Evolutionary conservation across 2,113 vertebrate genomes (phyloP).

Genomic region (Sander vitreus): DNA sequence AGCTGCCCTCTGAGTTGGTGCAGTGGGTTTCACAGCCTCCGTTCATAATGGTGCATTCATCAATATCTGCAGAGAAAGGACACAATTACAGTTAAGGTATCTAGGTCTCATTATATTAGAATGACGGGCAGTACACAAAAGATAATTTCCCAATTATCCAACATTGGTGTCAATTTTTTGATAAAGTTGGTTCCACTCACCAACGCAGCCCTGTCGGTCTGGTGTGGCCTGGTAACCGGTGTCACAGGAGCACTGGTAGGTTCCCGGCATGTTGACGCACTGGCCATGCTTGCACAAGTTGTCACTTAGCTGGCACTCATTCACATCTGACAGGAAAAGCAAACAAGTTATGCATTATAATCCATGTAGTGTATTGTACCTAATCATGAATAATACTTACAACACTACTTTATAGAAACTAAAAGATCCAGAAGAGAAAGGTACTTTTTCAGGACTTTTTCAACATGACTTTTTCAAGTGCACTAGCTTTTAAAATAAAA

Average conservation of each 20-base stretch:
- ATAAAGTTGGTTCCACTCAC: conserved; percentile 81
- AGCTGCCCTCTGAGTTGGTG: conserved; percentile 94
- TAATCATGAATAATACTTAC: background rate
- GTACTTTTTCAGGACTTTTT: background rate
- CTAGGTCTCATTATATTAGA: background rate
- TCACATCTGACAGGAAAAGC: conserved; percentile 84
- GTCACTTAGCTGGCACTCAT: conserved; percentile 92
- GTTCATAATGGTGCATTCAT: conserved; percentile 88
- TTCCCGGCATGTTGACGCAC: conserved; percentile 91
- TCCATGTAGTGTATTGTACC: background rate
- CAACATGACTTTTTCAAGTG: background rate
- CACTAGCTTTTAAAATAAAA: background rate
- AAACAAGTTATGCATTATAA: background rate
- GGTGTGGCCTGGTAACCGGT: conserved; percentile 90
- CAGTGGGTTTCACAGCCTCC: conserved; percentile 93
- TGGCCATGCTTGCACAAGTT: conserved; percentile 90
- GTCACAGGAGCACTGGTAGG: conserved; percentile 92
- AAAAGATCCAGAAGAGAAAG: background rate
- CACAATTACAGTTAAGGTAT: background rate
- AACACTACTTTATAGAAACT: background rate
- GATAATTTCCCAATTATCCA: background rate
- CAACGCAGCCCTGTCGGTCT: conserved; percentile 90
- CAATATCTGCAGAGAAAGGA: conserved; percentile 79
- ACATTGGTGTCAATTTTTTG: background rate
- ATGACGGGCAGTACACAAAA: background rate